Evolutionary conservation across 30 jellyfish, hydroid and myxozoan genomes (phyloP).

Genomic region (Cassiopea xamachana): DNA sequence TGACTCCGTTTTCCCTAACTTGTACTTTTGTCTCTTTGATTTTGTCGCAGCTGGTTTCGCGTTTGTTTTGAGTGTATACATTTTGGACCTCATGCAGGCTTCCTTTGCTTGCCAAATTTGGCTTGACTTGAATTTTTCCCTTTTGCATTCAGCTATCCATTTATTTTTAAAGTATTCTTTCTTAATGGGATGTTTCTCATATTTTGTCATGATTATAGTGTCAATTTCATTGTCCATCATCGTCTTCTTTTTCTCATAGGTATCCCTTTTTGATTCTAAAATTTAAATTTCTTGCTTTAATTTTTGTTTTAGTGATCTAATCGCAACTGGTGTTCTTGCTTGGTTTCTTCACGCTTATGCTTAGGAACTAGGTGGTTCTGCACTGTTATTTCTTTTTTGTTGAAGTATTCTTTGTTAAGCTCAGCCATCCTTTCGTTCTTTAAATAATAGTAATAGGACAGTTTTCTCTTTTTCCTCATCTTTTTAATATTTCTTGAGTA

Average conservation of each 20-base stretch:
- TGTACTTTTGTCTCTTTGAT: background rate
- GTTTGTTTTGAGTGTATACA: background rate
- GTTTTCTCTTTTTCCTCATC: background rate
- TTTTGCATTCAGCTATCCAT: background rate
- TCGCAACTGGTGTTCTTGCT: background rate
- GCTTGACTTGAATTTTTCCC: background rate
- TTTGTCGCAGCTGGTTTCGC: background rate
- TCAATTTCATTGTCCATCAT: background rate
- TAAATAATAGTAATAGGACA: background rate
- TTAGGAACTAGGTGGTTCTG: background rate
- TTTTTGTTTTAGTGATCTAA: background rate
- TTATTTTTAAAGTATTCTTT: background rate
- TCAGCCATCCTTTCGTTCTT: background rate
- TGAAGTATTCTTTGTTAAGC: background rate
- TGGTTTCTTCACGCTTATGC: background rate
- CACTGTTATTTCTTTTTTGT: background rate
- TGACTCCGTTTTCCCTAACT: background rate
- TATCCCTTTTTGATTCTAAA: background rate
- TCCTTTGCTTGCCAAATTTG: background rate
- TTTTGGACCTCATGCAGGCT: background rate
- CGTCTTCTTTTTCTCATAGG: background rate
- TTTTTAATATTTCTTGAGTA: background rate
- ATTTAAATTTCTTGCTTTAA: background rate
- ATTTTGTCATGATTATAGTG: background rate
- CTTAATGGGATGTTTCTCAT: background rate